Base-by-base conservation (phyloP, 1,140 invertebrate genomes). In the Panagrolaimus sp. region DNA sequence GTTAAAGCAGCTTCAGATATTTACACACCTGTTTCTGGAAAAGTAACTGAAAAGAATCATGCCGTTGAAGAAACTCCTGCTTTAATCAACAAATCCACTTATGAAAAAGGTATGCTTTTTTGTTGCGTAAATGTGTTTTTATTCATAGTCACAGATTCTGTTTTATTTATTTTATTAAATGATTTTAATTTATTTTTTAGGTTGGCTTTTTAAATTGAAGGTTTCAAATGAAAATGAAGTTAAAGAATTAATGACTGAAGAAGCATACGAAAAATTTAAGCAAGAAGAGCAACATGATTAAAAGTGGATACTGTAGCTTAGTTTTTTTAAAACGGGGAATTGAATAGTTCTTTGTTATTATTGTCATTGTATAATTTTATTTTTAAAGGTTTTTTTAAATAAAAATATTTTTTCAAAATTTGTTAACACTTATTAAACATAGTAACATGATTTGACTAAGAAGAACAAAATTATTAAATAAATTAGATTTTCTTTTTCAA, bases 1-100 rank as follows among this genome's bases (percentile, higher is more conserved):
- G 94, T 98, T 0, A 98, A 98, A 84, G 93, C 94, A 16, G 51
- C 51, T 57, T 95, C 91, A 83, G 95, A 98, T 86, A 85, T 98
- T 5, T 96, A 92, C 83, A 90, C 90, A 72, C 95, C 95, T 2
- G 88, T 96, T 0, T 90, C 89, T 61, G 95, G 95, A 27, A 89
- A 87, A 80, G 89, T 98, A 3, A 86, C 88, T 2, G 92, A 92
- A 80, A 90, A 91, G 79, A 98, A 98, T 83, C 79, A 80, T 42
- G 85, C 85, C 8, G 89, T 96, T 5, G 91, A 93, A 84, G 88
- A 89, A 57, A 90, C 89, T 74, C 93, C 94, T 5, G 88, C 87
- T 1, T 84, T 96, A 51, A 91, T 98, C 57, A 98, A 98, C 84
- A 87, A 88, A 57, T 92, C 90, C 0, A 93, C 91, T 84, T 96